Conservation (phyloP, 2,113 vertebrate species). For the Engystomops pustulosus region DNA sequence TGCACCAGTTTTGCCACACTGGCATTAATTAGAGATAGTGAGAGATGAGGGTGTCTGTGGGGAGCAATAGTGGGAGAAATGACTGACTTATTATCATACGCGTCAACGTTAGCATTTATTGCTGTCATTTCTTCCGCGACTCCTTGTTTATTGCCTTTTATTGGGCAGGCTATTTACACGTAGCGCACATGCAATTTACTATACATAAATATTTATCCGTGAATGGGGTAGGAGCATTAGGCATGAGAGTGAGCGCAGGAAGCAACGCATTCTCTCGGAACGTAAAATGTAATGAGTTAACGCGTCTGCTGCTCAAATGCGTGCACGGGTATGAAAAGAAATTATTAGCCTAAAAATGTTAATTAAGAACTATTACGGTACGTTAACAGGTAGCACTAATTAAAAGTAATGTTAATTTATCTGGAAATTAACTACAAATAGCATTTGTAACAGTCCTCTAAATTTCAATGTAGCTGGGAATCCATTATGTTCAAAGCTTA, state of each 20-base stretch:
- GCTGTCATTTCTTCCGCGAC: conserved; percentile 37
- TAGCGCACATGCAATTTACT: conserved; percentile 44
- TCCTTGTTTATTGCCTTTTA: conserved; percentile 46
- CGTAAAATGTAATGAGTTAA: conserved; percentile 26
- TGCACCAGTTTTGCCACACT: conserved; percentile 42
- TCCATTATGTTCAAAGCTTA: neutral
- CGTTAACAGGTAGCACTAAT: conserved; percentile 40
- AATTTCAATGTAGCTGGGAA: conserved; percentile 7
- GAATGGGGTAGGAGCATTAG: conserved; percentile 9
- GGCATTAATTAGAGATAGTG: conserved; percentile 49
- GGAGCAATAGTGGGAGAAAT: conserved; percentile 43
- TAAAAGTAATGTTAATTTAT: conserved; percentile 49
- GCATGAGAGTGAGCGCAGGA: neutral
- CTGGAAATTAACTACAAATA: conserved; percentile 43
- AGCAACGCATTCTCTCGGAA: conserved; percentile 26
- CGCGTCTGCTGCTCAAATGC: neutral
- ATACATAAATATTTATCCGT: conserved; percentile 49
- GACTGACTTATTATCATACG: conserved; percentile 47
- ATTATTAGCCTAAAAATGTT: conserved; percentile 49
- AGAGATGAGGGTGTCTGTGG: conserved; percentile 31
- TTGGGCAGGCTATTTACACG: conserved; percentile 30
- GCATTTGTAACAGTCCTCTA: conserved; percentile 5
- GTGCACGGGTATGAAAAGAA: conserved; percentile 17
- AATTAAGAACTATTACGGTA: conserved; percentile 38
- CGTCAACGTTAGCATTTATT: conserved; percentile 46